Percentiles rank a stretch among this genome's conserved stretches.
phyloP scores from a whole-genome alignment of 2,797 vertebrate genomes.

The Tokudaia tokunoshimensis region DNA sequence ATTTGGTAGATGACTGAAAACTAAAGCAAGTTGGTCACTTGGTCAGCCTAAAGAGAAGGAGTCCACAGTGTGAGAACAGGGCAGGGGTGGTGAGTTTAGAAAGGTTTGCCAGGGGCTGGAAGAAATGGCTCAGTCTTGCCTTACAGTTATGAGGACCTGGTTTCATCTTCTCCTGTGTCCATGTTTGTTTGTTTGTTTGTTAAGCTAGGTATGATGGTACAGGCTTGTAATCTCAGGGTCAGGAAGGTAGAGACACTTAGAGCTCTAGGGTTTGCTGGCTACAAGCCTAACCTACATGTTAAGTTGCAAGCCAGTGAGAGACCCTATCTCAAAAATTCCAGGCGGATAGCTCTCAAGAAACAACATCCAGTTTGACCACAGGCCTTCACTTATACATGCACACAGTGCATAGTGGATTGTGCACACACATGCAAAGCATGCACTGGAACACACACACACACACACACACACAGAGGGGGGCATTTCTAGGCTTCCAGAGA shows the following conservation, averaged over 20 bases:
- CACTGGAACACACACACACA: neutral
- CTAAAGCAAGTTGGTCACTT: conserved; percentile 60
- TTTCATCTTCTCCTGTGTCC: neutral
- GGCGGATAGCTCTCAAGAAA: neutral
- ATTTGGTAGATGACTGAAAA: neutral
- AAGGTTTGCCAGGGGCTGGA: neutral
- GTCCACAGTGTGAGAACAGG: conserved; percentile 59
- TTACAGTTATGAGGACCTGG: neutral
- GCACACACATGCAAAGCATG: neutral
- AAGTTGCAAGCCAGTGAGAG: neutral
- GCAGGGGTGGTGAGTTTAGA: neutral
- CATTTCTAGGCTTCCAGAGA: neutral
- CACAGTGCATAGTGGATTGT: neutral
- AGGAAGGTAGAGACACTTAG: neutral
- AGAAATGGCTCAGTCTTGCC: neutral
- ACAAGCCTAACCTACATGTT: neutral
- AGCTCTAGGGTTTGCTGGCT: neutral
- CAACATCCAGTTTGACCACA: too few relatives aligned
- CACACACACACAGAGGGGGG: neutral
- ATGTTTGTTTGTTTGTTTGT: neutral
- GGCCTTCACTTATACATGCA: neutral
- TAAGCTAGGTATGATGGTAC: neutral
- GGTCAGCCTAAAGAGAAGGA: conserved; percentile 34
- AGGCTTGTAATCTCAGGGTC: neutral
- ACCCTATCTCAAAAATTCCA: neutral